Conservation (phyloP, 2,888 invertebrate genomes). For the Octodonta nipae region DNA sequence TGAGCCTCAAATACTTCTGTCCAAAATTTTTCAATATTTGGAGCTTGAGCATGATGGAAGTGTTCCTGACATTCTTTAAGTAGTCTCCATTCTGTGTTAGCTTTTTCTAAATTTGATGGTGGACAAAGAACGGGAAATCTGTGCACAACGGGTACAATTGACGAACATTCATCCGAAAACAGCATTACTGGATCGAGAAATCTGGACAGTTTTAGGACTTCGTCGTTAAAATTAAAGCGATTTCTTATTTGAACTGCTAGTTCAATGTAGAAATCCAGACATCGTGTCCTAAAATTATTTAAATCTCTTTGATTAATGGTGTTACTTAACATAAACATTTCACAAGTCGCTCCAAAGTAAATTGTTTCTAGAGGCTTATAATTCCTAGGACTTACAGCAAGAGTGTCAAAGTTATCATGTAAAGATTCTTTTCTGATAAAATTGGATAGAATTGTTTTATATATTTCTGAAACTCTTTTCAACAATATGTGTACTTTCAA, state of each 20-base stretch:
- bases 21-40: too few species aligned
- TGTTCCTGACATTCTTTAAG: too few species aligned
- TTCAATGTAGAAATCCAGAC: not conserved
- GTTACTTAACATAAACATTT: too few species aligned
- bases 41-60: too few species aligned
- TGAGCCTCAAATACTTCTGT: not conserved
- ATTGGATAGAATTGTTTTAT: slow-evolving; percentile 5
- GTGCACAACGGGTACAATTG: not conserved
- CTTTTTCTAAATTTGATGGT: not conserved
- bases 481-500: slow-evolving; percentile 4
- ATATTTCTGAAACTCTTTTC: slow-evolving; percentile 4
- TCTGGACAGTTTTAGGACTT: too few species aligned
- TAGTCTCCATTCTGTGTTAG: not conserved
- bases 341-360: too few species aligned
- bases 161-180: not conserved
- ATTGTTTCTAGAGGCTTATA: too few species aligned
- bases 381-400: too few species aligned
- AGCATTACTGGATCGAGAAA: not conserved
- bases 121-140: not conserved
- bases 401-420: too few species aligned
- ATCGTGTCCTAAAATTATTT: not conserved
- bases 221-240: not conserved
- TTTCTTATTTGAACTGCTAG: not conserved
- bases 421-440: slow-evolving; percentile 5
- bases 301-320: not conserved